Conservation (phyloP, 2,888 invertebrate species). For the Rhagophthalmus giganteus region DNA sequence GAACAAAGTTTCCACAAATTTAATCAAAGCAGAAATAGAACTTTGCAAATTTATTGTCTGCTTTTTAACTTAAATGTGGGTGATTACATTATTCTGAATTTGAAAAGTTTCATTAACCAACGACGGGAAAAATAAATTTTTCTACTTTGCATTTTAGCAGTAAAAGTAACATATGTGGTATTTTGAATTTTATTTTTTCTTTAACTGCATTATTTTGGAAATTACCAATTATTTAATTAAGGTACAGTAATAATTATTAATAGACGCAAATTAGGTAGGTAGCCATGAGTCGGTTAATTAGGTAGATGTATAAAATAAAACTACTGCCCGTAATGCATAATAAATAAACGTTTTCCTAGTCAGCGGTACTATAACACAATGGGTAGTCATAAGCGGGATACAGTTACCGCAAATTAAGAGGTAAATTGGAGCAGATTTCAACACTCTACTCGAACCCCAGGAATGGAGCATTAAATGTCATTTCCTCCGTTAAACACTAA, state of each 20-base stretch:
- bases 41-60: slow-evolving; percentile 4
- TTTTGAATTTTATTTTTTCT: too few species aligned
- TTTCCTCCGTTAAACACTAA: slow-evolving; percentile 23
- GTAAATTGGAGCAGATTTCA: slow-evolving; percentile 23
- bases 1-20: slow-evolving; percentile 9
- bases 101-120: slow-evolving; percentile 1
- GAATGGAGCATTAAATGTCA: slow-evolving; percentile 23
- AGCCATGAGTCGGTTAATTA: too few species aligned
- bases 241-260: too few species aligned
- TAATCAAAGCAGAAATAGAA: slow-evolving; percentile 8
- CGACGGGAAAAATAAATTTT: neutral
- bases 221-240: too few species aligned
- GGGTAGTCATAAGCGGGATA: slow-evolving; percentile 18
- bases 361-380: slow-evolving; percentile 12
- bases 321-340: too few species aligned
- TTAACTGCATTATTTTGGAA: too few species aligned
- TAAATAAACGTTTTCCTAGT: slow-evolving; percentile 6
- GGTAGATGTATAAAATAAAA: too few species aligned
- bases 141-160: neutral
- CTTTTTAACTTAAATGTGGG: neutral
- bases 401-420: slow-evolving; percentile 25
- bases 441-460: slow-evolving; percentile 21
- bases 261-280: too few species aligned
- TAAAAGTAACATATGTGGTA: neutral
- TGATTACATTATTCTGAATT: slow-evolving; percentile 1